Base-by-base conservation (phyloP, 1,140 invertebrate genomes). In the Tribolium castaneum region DNA sequence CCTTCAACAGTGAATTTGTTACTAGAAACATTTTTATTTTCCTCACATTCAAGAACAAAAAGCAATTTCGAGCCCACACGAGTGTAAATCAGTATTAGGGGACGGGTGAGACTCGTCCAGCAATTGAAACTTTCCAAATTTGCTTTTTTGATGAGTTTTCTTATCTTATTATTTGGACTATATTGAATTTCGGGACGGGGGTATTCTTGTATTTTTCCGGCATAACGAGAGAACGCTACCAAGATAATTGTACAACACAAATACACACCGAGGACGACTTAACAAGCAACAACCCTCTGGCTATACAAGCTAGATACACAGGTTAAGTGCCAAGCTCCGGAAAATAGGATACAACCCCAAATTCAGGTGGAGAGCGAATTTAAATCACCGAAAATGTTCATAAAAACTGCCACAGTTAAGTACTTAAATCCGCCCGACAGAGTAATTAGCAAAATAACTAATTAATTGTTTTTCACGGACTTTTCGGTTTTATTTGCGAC, bases 1-100 rank as follows among this genome's bases (percentile, higher is more conserved):
- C 77, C 54, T 70, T 75, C 70, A 76, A 66, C 74, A 59, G 74
- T 75, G 39, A 50, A 77, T 77, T 77, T 70, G 76, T 77, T 73
- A 19, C 50, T 25, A 45, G 52, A 14, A 73, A 77, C 76, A 73
- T 77, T 77, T 77, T 77, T 70, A 77, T 77, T 77, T 70, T 22
- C 19, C 62, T 50, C 75, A 76, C 50, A 66, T 66, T 4, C 59
- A 7, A 16, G 22, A 10, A 59, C 25, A 66, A 35, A 35, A 34
- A 66, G 30, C 56, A 54, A 54, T 16, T 54, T 54, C 7, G 19
- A 54, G 52, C 12, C 7, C n/a, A 54, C 52, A 54, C 52, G 52
- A 54, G 19, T 30, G 25, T 30, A 3, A 30, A 30, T 30, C 25
- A 54, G 16, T 19, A 19, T 19, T 19, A 19, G 16, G 16, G 16